A percentile compares a stretch with the other conserved stretches of the same genome.
phyloP scores from a whole-genome alignment of 1,140 invertebrate species.

The Drosophila arawakana region DNA sequence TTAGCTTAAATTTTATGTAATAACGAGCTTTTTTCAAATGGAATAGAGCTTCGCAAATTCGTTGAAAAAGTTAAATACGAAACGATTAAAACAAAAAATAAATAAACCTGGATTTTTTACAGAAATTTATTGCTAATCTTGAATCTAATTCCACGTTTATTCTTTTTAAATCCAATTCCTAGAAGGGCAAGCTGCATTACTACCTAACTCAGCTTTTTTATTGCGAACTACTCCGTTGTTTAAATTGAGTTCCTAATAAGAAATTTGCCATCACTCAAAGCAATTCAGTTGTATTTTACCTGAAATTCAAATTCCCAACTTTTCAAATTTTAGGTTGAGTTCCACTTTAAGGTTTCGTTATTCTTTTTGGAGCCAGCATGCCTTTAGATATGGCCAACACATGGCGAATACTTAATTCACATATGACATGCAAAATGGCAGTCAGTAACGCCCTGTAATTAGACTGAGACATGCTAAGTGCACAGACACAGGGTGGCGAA shows the following conservation, averaged over 20 bases:
- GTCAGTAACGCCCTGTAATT: slow-evolving; percentile 77
- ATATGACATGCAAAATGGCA: slow-evolving; percentile 72
- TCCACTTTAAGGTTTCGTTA: slow-evolving; percentile 4
- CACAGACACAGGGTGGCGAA: slow-evolving; percentile 19
- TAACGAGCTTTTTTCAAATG: neutral
- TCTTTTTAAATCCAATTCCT: no score
- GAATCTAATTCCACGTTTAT: no score
- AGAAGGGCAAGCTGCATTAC: no score
- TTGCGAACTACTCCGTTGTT: slow-evolving; percentile 20
- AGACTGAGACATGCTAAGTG: slow-evolving; percentile 74
- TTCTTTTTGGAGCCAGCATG: slow-evolving; percentile 55
- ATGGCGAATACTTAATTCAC: slow-evolving; percentile 67
- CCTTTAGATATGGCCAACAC: slow-evolving; percentile 58
- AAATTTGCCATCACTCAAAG: slow-evolving; percentile 35
- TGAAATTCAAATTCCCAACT: slow-evolving; percentile 36
- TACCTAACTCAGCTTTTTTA: neutral
- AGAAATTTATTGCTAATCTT: no score
- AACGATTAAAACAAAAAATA: neutral
- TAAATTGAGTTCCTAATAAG: slow-evolving; percentile 17
- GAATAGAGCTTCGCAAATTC: neutral
- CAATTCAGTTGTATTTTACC: slow-evolving; percentile 23
- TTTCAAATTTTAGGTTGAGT: slow-evolving; percentile 43
- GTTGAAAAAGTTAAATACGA: neutral
- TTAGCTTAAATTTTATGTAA: neutral
- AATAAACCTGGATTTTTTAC: neutral